Conservation (phyloP, 2,888 invertebrate genomes). For the Leptogaster cylindrica region DNA sequence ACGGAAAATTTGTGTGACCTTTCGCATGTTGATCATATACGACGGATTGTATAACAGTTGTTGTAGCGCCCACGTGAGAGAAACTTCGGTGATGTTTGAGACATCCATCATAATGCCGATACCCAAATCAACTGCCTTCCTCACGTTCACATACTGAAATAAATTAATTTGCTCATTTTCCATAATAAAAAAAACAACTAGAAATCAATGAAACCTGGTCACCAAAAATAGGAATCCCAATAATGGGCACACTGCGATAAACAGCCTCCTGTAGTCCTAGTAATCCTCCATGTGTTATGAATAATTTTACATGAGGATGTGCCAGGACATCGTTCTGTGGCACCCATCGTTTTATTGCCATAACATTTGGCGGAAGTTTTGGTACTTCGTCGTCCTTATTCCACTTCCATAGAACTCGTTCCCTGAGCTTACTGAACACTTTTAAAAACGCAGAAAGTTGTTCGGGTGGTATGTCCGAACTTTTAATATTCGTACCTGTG, state of each 20-base stretch:
- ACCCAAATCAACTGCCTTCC: slow-evolving; percentile 54
- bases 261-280: slow-evolving; percentile 61
- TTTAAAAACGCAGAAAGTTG: slow-evolving; percentile 56
- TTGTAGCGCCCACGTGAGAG: slow-evolving; percentile 57
- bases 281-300: slow-evolving; percentile 62
- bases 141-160: slow-evolving; percentile 54
- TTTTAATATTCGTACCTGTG: slow-evolving; percentile 60
- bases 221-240: slow-evolving; percentile 61
- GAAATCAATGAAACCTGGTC: slow-evolving; percentile 55
- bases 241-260: slow-evolving; percentile 60
- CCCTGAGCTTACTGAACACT: slow-evolving; percentile 58
- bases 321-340: slow-evolving; percentile 64
- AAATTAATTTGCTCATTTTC: slow-evolving; percentile 48
- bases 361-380: slow-evolving; percentile 60
- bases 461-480: slow-evolving; percentile 58
- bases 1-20: slow-evolving; percentile 57
- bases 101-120: slow-evolving; percentile 55
- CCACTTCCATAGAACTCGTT: slow-evolving; percentile 63
- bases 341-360: slow-evolving; percentile 62
- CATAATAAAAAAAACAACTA: background rate
- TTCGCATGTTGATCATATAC: slow-evolving; percentile 56
- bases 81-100: slow-evolving; percentile 55
- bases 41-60: slow-evolving; percentile 56
- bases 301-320: slow-evolving; percentile 61
- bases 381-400: slow-evolving; percentile 57